Percentiles rank a stretch among this genome's conserved stretches.
These are phyloP conservation scores for Agrilus cyanescens DNA, from an alignment of 2,888 invertebrate species.

Conservation along the genomic window DNA sequence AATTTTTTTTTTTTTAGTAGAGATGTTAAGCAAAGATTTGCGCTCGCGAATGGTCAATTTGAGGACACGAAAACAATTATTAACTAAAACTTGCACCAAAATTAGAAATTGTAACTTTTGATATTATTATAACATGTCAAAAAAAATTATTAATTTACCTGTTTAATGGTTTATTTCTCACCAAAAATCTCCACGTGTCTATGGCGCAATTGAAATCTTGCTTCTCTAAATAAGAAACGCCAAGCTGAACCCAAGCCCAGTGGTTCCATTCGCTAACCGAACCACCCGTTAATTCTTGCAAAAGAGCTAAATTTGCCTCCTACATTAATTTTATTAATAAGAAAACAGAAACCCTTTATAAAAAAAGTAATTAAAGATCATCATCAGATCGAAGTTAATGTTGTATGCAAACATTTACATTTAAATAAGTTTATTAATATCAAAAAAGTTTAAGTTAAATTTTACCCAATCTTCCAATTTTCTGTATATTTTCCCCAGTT, in stretches of 20 bases:
- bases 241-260: slow-evolving; percentile 78
- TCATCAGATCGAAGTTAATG: too few species aligned
- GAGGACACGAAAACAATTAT: too few species aligned
- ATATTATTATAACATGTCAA: too few species aligned
- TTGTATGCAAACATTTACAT: too few species aligned
- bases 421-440: not conserved
- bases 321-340: slow-evolving; percentile 18
- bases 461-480: slow-evolving; percentile 51
- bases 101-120: not conserved
- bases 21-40: too few species aligned
- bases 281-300: slow-evolving; percentile 40
- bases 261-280: slow-evolving; percentile 34
- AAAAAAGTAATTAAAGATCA: too few species aligned
- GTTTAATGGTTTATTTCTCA: slow-evolving; percentile 56
- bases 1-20: slow-evolving; percentile 11
- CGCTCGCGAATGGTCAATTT: too few species aligned
- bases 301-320: slow-evolving; percentile 51
- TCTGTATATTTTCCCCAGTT: slow-evolving; percentile 65
- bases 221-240: slow-evolving; percentile 64
- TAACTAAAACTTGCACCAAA: too few species aligned
- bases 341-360: not conserved
- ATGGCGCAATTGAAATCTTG: slow-evolving; percentile 66
- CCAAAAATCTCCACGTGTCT: slow-evolving; percentile 59
- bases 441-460: not conserved
- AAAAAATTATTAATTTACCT: slow-evolving; percentile 37